phyloP scores from a whole-genome alignment of 2,113 vertebrate species.

The Chionis minor region DNA sequence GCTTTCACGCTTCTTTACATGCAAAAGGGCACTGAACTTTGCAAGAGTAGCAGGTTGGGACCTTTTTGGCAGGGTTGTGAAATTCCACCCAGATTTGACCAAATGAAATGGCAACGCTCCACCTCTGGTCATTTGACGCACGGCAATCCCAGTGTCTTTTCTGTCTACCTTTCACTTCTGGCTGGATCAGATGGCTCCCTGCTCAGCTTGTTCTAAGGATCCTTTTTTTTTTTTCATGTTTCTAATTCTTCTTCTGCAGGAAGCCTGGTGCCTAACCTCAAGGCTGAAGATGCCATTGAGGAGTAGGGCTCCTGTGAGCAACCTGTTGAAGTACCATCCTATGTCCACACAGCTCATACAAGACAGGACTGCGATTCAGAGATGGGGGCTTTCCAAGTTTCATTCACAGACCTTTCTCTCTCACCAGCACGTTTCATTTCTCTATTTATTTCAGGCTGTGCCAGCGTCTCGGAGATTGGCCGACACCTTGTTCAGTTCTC shows the following conservation, averaged over 20 bases:
- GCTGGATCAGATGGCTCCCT: background rate
- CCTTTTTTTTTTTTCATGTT: background rate
- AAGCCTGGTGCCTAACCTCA: background rate
- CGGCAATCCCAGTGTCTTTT: background rate
- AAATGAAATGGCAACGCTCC: background rate
- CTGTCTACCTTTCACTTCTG: background rate
- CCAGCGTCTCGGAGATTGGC: conserved; percentile 5
- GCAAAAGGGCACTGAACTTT: background rate
- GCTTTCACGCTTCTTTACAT: background rate
- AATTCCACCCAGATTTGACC: background rate
- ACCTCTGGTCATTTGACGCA: background rate
- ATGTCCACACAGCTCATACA: background rate
- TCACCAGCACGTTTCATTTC: background rate
- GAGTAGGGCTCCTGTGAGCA: background rate
- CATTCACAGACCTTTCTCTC: background rate
- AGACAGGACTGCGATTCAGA: background rate
- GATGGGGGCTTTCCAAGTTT: background rate
- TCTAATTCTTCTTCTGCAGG: background rate
- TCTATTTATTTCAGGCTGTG: conserved; percentile 42
- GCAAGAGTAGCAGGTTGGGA: background rate
- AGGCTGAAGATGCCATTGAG: background rate
- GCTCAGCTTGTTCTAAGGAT: background rate
- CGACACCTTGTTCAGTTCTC: conserved; percentile 33
- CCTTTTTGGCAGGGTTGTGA: background rate
- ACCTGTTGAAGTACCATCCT: background rate